Base-by-base conservation (phyloP, 1,140 invertebrate species). In the Bradynema listronoti region DNA sequence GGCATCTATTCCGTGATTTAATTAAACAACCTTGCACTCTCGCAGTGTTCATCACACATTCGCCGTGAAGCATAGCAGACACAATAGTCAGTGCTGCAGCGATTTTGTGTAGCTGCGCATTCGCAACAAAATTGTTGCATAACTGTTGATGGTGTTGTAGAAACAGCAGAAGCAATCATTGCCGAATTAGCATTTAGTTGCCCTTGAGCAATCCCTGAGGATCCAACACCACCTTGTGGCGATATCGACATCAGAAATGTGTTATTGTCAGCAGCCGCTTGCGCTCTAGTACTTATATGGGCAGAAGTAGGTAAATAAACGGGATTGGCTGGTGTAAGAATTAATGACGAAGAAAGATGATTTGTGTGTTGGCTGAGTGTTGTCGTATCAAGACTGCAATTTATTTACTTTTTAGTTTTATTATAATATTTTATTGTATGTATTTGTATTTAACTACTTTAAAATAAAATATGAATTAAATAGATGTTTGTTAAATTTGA, bases 11-110 rank as follows among this genome's bases (percentile, higher is more conserved):
- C n/a, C n/a, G n/a, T n/a, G n/a, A n/a, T n/a, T 22, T 24, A 42
- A 22, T 16, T 34, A 24, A 29, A 33, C n/a, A 24, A 77, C 75
- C 76, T 70, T 11, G 74, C 70, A 60, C 63, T 68, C 60, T 77
- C 74, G 43, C 74, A 77, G 27, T 77, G 74, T 43, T 77, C 74
- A 53, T 77, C 74, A 56, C 74, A 77, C 61, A 78, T 77, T 52
- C 73, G 63, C 45, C 76, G 52, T 0, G 73, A 67, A 6, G 76
- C 76, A 34, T 74, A 74, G 58, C 74, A 77, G 19, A 76, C 76
- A 50, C 74, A 77, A 9, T 58, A 54, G 50, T 77, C 77, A 6
- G 74, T 55, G 46, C 61, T 66, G 46, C 74, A 77, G 30, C 73
- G 63, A 47, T 75, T 72, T 43, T 72, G 65, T 47, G 66, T 55